A percentile compares a stretch with the other conserved stretches of the same genome.
These are phyloP conservation scores for Rhinogobio ventralis DNA, from an alignment of 2,797 vertebrate genomes.

Conservation along the genomic window DNA sequence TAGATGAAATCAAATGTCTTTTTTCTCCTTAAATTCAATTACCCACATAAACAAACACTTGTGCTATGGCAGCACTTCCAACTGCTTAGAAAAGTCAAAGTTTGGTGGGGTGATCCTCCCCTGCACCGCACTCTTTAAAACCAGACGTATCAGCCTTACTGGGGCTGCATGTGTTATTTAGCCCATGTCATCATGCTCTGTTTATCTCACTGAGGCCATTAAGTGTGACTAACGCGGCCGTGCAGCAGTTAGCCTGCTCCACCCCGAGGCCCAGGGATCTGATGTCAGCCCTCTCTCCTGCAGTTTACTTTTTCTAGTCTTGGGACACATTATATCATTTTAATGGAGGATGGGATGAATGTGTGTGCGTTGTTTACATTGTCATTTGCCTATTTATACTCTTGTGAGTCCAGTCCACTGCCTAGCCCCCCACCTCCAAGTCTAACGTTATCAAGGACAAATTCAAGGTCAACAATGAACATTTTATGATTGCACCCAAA, in stretches of 20 bases:
- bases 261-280: conserved; percentile 77
- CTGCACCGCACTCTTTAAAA: conserved; percentile 29
- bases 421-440: conserved; percentile 56
- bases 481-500: conserved; percentile 54
- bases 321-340: conserved; percentile 71
- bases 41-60: conserved; percentile 1
- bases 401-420: conserved; percentile 22
- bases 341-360: conserved; percentile 52
- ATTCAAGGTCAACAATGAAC: conserved; percentile 58
- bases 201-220: conserved; percentile 71
- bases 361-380: neutral
- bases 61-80: neutral
- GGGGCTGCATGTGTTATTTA: conserved; percentile 55
- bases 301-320: conserved; percentile 71
- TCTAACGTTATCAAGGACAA: conserved; percentile 74
- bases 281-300: conserved; percentile 73
- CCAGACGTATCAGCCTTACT: conserved; percentile 50
- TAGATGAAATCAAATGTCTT: neutral
- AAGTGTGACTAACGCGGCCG: conserved; percentile 66
- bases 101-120: conserved; percentile 16
- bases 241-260: conserved; percentile 66
- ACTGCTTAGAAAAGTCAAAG: conserved; percentile 19
- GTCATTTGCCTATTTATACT: neutral
- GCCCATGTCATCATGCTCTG: conserved; percentile 75
- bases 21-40: conserved; percentile 7